Base-by-base conservation (phyloP, 1,140 invertebrate genomes). In the Drosophila orosa region DNA sequence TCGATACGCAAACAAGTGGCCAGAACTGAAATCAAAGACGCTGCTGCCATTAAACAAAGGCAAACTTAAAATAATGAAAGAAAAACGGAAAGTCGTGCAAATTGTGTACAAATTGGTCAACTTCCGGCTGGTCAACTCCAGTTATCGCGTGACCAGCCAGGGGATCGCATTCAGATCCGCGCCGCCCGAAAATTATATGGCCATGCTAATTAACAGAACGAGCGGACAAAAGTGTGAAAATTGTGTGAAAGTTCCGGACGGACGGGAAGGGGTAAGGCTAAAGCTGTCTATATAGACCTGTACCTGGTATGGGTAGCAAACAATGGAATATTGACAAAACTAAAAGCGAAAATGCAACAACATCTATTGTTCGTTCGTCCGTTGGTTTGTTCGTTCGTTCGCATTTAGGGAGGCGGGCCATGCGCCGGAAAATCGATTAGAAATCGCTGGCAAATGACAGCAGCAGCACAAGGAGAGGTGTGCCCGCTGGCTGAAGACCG, bases 381-480 rank as follows among this genome's bases (percentile, higher is more conserved):
- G 42, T 22, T 13, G 19, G 40, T 22, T 13, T 19, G 40, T 22
- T 44, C 19, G 22, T 45, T 45, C 44, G 44, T 25, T 45, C 58
- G 52, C 45, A 25, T 27, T 48, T n/a, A 17, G 54, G 44, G n/a
- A 54, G 56, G 48, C 54, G 48, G 31, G n/a, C 63, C 47, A 48
- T 72, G 78, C 73, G 72, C 54, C 66, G 81, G 84, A 86, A 86
- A 86, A 86, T 86, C 83, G 84, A 86, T 86, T 86, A 86, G 83
- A 86, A 86, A 86, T 83, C 83, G 79, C 73, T 87, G 84, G 79
- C 79, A 86, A 87, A 86, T 86, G 83, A 86, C 84, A 89, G 83
- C 83, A 73, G 17, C 48, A 33, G 48, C 48, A 22, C 48, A 13
- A n/a, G 17, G 56, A 79, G 83, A 86, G 82, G 82, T 86, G 82